These are phyloP conservation scores for Autographa gamma DNA, from an alignment of 2,888 invertebrate genomes.

Conservation along the genomic window DNA sequence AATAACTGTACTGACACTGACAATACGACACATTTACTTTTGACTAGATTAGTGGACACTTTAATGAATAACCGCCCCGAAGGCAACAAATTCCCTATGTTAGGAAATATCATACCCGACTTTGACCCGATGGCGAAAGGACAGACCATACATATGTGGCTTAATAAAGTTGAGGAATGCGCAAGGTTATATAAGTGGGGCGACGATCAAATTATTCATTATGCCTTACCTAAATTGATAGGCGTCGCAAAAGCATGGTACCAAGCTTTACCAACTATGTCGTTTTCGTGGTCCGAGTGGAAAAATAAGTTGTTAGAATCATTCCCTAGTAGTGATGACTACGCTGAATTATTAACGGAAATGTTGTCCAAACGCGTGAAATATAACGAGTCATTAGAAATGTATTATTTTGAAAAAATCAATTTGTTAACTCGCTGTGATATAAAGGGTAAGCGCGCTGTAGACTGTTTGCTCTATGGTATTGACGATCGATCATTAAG, in stretches of 20 bases:
- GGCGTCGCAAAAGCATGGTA: slow-evolving; percentile 30
- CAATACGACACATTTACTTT: neutral
- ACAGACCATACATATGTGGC: slow-evolving; percentile 15
- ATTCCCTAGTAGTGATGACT: slow-evolving; percentile 12
- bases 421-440: slow-evolving; percentile 32
- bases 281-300: slow-evolving; percentile 40
- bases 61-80: slow-evolving; percentile 8
- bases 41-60: slow-evolving; percentile 12
- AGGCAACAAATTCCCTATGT: slow-evolving; percentile 25
- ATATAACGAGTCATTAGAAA: slow-evolving; percentile 37
- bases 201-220: slow-evolving; percentile 24
- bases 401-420: slow-evolving; percentile 12
- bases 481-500: slow-evolving; percentile 26
- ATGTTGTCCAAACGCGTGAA: slow-evolving; percentile 32
- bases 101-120: slow-evolving; percentile 32
- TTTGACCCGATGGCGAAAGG: slow-evolving; percentile 26
- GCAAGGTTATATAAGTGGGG: slow-evolving; percentile 19
- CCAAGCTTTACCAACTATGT: slow-evolving; percentile 28
- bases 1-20: neutral
- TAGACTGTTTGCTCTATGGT: slow-evolving; percentile 34
- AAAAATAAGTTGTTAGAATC: slow-evolving; percentile 19
- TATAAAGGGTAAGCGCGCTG: slow-evolving; percentile 30
- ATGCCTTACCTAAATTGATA: slow-evolving; percentile 14
- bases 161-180: slow-evolving; percentile 15
- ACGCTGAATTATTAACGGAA: slow-evolving; percentile 21